These are phyloP conservation scores for Eupithecia subfuscata DNA, from an alignment of 2,888 invertebrate genomes.

Conservation along the genomic window DNA sequence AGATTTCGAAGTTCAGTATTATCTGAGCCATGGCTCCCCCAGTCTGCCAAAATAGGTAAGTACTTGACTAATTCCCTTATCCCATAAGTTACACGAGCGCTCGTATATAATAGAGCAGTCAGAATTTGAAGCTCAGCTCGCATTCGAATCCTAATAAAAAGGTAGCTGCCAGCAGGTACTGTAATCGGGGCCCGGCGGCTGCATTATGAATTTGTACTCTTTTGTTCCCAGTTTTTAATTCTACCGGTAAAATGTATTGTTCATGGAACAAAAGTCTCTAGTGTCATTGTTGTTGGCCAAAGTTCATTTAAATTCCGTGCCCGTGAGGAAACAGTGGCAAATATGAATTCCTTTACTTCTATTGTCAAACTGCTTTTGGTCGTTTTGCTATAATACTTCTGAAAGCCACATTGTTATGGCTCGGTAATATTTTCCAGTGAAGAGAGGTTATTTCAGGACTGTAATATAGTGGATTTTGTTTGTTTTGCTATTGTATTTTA, in stretches of 20 bases:
- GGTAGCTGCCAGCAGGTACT: slow-evolving; percentile 36
- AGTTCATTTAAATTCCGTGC: slow-evolving; percentile 82
- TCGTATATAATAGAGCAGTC: not conserved
- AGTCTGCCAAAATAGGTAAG: not conserved
- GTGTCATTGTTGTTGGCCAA: slow-evolving; percentile 83
- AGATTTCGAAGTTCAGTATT: not conserved
- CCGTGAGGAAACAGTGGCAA: slow-evolving; percentile 81
- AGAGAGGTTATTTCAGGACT: slow-evolving; percentile 41
- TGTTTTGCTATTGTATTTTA: slow-evolving; percentile 28
- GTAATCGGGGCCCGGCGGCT: slow-evolving; percentile 64
- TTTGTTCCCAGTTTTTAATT: slow-evolving; percentile 82
- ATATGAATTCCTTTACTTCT: slow-evolving; percentile 81
- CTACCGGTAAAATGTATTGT: slow-evolving; percentile 82
- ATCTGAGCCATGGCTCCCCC: not conserved
- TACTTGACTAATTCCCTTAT: slow-evolving; percentile 4
- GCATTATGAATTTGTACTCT: slow-evolving; percentile 82
- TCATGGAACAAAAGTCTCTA: slow-evolving; percentile 80
- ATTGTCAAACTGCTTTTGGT: slow-evolving; percentile 78
- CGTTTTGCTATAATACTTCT: slow-evolving; percentile 73
- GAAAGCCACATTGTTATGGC: slow-evolving; percentile 66
- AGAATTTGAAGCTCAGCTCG: slow-evolving; percentile 9
- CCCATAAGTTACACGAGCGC: not conserved
- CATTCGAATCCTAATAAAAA: slow-evolving; percentile 29
- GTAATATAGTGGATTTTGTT: slow-evolving; percentile 31
- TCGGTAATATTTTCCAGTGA: slow-evolving; percentile 45